Base-by-base conservation (phyloP, 2,888 invertebrate genomes). In the Xestia xanthographa region DNA sequence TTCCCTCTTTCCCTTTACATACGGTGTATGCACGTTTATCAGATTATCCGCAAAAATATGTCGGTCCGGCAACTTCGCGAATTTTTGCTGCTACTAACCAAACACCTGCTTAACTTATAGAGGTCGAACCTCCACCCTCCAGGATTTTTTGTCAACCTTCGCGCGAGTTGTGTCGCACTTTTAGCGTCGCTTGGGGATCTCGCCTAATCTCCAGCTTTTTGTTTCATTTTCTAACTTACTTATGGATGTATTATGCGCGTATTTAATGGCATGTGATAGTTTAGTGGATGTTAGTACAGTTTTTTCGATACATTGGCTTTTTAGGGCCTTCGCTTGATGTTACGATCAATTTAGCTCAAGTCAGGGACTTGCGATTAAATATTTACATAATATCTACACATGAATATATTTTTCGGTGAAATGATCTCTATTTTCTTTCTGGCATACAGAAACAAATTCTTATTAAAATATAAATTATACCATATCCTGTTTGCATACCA, bases 101-200 rank as follows among this genome's bases (percentile, higher is more conserved):
- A 85, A 86, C 86, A 86, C 87, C 86, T 87, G 85, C 66, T 79
- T 83, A 87, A 81, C 79, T 85, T 86, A 86, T 82, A 69, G 74
- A 65, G 53, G 77, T 66, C 79, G 87, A 85, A 85, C 88, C 76
- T 83, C 78, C 56, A 85, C 85, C 88, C 76, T 80, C 80, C 56
- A 68, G 58, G 72, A 67, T 80, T 83, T 87, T 82, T 79, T 81
- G 76, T 72, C 66, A 68, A 75, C 79, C 83, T 79, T 79, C 43
- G 41, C 65, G 45, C 45, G 63, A 70, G 69, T 70, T 65, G 45
- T 76, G 71, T 66, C 77, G 74, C 73, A 80, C 74, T 86, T 77
- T 73, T 69, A 77, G 45, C 41, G 67, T 58, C 73, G 67, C 72
- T 74, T 3, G 45, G 77, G 85, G 83, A 87, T 79, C 72, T 67